These are phyloP conservation scores for Oxygymnocypris stewartii DNA, from an alignment of 2,113 vertebrate species.

Conservation along the genomic window DNA sequence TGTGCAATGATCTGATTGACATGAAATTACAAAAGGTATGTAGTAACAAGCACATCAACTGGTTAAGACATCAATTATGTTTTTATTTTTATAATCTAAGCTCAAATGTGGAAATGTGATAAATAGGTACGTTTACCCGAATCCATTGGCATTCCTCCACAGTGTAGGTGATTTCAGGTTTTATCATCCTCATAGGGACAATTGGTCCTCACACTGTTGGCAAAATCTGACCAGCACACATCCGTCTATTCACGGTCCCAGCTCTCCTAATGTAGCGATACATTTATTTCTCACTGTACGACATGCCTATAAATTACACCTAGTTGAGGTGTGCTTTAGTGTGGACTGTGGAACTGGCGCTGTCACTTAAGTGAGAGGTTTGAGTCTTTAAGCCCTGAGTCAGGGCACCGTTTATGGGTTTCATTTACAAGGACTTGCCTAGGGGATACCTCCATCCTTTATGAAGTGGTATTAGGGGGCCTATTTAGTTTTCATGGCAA, in stretches of 20 bases:
- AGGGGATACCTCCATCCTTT: slow-evolving; percentile 74
- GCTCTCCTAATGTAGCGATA: slow-evolving; percentile 60
- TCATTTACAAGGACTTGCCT: slow-evolving; percentile 77
- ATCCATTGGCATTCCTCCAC: not conserved
- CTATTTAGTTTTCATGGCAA: slow-evolving; percentile 79
- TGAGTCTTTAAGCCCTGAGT: slow-evolving; percentile 69
- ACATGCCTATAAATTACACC: slow-evolving; percentile 71
- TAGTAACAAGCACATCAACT: too few relatives aligned
- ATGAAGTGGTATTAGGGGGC: slow-evolving; percentile 79
- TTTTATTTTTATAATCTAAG: too few relatives aligned
- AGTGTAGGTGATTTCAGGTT: not conserved
- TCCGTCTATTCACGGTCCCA: slow-evolving; percentile 71
- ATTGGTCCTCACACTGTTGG: slow-evolving; percentile 60
- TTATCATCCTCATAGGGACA: not conserved
- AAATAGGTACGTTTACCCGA: too few relatives aligned
- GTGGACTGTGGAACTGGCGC: slow-evolving; percentile 67
- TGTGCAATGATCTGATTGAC: too few relatives aligned
- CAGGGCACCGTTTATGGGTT: slow-evolving; percentile 77
- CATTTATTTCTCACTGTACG: slow-evolving; percentile 69
- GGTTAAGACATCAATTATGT: too few relatives aligned
- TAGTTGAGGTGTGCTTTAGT: slow-evolving; percentile 74
- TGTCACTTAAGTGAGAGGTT: slow-evolving; percentile 74
- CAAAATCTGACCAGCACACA: slow-evolving; percentile 75
- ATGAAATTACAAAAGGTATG: too few relatives aligned
- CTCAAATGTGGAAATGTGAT: too few relatives aligned